A percentile compares a stretch with the other conserved stretches of the same genome.
phyloP scores from a whole-genome alignment of 1,140 invertebrate genomes.

The Lucilia sericata region DNA sequence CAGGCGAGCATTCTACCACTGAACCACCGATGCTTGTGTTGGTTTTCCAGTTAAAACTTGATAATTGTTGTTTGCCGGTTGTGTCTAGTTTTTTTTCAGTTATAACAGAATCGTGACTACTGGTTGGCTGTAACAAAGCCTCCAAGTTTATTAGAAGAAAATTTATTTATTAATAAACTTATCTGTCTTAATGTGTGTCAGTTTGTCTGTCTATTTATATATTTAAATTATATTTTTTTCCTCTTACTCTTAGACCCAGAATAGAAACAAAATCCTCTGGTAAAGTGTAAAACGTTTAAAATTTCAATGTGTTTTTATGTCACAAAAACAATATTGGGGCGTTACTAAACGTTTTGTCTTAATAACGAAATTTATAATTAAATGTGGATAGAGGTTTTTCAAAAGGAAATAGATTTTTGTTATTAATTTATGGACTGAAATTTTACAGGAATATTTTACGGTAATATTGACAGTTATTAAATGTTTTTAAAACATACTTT shows the following conservation, averaged over 20 bases:
- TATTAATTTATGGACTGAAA: no score
- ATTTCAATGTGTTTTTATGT: neutral
- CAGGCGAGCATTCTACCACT: slow-evolving; percentile 78
- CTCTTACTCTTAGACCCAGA: neutral
- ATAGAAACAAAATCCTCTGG: neutral
- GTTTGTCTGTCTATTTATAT: neutral
- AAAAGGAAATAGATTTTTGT: no score
- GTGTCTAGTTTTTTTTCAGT: neutral
- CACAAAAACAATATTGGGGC: neutral
- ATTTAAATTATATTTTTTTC: neutral
- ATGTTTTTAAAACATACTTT: no score
- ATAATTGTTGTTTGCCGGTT: neutral
- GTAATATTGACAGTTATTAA: no score
- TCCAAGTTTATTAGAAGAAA: no score
- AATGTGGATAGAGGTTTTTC: no score
- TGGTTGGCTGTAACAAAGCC: no score
- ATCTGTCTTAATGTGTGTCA: neutral
- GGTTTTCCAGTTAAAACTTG: neutral
- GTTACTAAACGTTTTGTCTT: neutral
- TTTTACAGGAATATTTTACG: no score
- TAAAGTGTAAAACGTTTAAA: slow-evolving; percentile 3
- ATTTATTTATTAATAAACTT: neutral
- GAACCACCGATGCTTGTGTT: slow-evolving; percentile 61
- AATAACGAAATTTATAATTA: neutral
- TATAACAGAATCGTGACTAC: neutral